Conservation (phyloP, 2,888 invertebrate species). For the Agapetus fuscipes region DNA sequence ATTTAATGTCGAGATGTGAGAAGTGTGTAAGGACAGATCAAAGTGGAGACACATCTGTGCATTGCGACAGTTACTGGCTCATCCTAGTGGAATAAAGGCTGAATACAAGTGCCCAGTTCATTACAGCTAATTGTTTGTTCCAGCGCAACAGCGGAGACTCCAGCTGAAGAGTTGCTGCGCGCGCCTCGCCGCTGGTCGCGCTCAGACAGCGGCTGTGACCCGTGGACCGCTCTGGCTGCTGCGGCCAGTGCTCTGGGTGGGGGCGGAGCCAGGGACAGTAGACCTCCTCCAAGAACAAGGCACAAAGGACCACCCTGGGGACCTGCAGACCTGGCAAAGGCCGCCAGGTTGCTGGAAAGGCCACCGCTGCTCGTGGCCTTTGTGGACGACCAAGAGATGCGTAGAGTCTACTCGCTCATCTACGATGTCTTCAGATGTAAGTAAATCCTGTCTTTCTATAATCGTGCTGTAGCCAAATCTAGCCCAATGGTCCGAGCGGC, state of each 20-base stretch:
- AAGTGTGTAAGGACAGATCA: no score
- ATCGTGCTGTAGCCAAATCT: no score
- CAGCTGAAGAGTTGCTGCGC: conserved; percentile 16
- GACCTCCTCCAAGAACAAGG: neutral
- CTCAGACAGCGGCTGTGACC: conserved; percentile 16
- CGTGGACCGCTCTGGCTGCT: conserved; percentile 13
- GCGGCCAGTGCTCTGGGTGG: conserved; percentile 1
- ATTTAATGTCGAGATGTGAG: no score
- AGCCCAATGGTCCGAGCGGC: no score
- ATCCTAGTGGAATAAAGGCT: no score
- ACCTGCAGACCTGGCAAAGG: conserved; percentile 37
- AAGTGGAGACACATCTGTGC: no score
- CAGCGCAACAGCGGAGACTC: conserved; percentile 9
- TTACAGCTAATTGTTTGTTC: no score
- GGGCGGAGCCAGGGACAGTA: neutral
- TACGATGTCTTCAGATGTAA: conserved; percentile 68
- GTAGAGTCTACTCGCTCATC: conserved; percentile 60
- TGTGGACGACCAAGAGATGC: conserved; percentile 61
- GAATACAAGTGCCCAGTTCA: no score
- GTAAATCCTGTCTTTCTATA: no score
- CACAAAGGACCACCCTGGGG: conserved; percentile 15
- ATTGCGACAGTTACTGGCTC: no score
- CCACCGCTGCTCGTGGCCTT: conserved; percentile 44
- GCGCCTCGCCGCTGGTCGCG: conserved; percentile 17
- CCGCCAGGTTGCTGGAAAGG: conserved; percentile 42